These are phyloP conservation scores for Isichthys henryi DNA, from an alignment of 2,113 vertebrate genomes.

Conservation along the genomic window DNA sequence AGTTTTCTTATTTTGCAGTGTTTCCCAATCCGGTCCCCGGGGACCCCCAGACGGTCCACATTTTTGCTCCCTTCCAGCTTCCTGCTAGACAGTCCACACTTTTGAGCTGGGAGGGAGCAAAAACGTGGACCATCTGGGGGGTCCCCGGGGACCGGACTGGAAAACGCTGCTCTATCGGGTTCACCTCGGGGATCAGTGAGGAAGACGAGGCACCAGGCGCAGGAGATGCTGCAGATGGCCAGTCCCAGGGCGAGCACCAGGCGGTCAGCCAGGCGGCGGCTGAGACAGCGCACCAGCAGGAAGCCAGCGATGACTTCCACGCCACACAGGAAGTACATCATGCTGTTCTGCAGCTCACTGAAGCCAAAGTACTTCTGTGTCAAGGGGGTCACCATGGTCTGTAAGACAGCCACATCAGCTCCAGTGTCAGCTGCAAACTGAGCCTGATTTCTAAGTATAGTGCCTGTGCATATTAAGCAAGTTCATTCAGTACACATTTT, in stretches of 20 bases:
- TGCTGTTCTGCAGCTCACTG: slow-evolving; percentile 72
- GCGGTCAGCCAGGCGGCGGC: slow-evolving; percentile 54
- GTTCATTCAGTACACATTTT: background rate
- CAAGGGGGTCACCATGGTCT: slow-evolving; percentile 77
- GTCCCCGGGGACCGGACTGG: background rate
- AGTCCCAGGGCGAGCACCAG: slow-evolving; percentile 64
- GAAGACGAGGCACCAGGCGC: slow-evolving; percentile 72
- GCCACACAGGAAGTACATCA: slow-evolving; percentile 73
- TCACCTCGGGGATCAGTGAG: slow-evolving; percentile 63
- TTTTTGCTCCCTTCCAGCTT: background rate
- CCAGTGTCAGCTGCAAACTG: background rate
- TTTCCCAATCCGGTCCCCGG: background rate
- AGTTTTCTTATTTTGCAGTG: background rate
- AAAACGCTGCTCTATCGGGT: background rate
- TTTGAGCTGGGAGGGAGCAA: background rate
- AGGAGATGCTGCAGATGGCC: slow-evolving; percentile 64
- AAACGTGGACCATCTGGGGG: background rate
- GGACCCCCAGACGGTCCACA: background rate
- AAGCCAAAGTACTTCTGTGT: slow-evolving; percentile 70
- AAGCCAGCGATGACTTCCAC: slow-evolving; percentile 71
- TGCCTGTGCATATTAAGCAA: background rate
- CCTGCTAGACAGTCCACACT: background rate
- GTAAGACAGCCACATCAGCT: background rate
- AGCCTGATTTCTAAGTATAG: background rate
- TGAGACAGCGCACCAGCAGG: slow-evolving; percentile 68